These are phyloP conservation scores for Drosophila ananassae DNA, from an alignment of 1,140 invertebrate genomes.

Conservation along the genomic window DNA sequence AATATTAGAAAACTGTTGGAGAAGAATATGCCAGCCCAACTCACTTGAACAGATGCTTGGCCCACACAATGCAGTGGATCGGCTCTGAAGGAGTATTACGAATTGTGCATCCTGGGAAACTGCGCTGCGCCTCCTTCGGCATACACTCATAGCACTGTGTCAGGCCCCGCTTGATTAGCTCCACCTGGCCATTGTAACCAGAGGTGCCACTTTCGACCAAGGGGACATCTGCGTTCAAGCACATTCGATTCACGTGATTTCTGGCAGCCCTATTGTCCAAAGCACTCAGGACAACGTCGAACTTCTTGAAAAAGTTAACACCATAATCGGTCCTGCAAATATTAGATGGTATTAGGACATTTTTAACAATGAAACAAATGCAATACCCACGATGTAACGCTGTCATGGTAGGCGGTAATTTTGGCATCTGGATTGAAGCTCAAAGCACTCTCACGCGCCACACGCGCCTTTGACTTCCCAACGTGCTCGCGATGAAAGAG, in stretches of 20 bases:
- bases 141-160: slow-evolving; percentile 99
- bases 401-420: slow-evolving; percentile 96
- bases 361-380: background rate
- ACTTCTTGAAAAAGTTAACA: slow-evolving; percentile 96
- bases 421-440: slow-evolving; percentile 95
- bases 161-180: slow-evolving; percentile 93
- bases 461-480: slow-evolving; percentile 96
- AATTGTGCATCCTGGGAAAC: slow-evolving; percentile 99
- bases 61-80: slow-evolving; percentile 99
- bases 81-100: slow-evolving; percentile 99
- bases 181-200: slow-evolving; percentile 96
- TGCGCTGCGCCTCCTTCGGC: slow-evolving; percentile 95
- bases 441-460: slow-evolving; percentile 95
- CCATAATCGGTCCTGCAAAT: slow-evolving; percentile 93
- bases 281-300: slow-evolving; percentile 97
- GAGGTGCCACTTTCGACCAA: slow-evolving; percentile 98
- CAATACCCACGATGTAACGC: slow-evolving; percentile 91
- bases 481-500: slow-evolving; percentile 99
- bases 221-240: slow-evolving; percentile 96
- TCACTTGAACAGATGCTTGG: slow-evolving; percentile 99
- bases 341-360: background rate
- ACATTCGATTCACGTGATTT: slow-evolving; percentile 99
- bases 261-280: slow-evolving; percentile 98
- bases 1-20: background rate
- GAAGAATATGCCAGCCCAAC: slow-evolving; percentile 60